These are phyloP conservation scores for Pocillopora meandrina DNA, from an alignment of 92 coral and sea anemone species.

Conservation along the genomic window DNA sequence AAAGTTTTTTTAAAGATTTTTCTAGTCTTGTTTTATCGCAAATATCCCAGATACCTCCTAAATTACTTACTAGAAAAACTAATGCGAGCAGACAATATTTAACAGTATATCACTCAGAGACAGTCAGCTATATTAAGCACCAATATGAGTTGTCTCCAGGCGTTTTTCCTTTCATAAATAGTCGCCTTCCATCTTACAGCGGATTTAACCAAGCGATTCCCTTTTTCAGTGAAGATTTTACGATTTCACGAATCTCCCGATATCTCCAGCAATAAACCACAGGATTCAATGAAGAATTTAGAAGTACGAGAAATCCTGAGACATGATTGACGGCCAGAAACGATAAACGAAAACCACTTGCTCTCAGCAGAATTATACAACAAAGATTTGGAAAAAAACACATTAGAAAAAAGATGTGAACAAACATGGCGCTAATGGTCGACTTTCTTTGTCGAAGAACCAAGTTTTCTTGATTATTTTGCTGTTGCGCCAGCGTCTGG, in stretches of 20 bases:
- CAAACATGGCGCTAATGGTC: conserved; percentile 2
- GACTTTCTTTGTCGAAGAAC: conserved; percentile 24
- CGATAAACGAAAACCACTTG: background rate
- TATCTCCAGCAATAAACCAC: conserved; percentile 34
- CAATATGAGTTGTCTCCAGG: no score
- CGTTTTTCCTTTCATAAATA: background rate
- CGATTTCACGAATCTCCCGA: conserved; percentile 11
- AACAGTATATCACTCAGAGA: no score
- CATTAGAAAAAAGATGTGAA: conserved; percentile 2
- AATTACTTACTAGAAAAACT: no score
- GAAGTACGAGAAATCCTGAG: conserved; percentile 4
- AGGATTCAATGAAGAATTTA: conserved; percentile 40
- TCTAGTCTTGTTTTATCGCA: no score
- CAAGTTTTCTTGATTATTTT: background rate
- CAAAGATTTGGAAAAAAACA: conserved; percentile 20
- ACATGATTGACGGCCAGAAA: background rate
- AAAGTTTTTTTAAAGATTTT: no score
- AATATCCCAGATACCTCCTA: no score
- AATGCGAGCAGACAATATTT: no score
- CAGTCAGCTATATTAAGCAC: no score
- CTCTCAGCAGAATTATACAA: background rate
- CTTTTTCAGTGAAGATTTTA: background rate
- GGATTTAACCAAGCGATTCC: background rate
- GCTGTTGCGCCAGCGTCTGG: conserved; percentile 1
- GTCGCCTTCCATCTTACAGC: background rate